Evolutionary conservation across 2,888 invertebrate species (phyloP).

Genomic region (Apamea anceps): DNA sequence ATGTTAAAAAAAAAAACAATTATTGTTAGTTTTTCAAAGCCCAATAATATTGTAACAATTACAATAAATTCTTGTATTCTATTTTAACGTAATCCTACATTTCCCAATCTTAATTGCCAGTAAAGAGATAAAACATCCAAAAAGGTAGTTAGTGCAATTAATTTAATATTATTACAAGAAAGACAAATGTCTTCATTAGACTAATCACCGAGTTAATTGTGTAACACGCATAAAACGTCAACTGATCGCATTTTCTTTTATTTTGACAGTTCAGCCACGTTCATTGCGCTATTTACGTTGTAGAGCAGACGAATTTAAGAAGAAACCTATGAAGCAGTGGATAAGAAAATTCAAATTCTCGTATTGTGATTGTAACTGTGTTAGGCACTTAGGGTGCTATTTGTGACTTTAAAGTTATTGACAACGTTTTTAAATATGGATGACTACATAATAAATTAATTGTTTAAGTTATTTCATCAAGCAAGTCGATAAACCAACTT

Average conservation of each 20-base stretch:
- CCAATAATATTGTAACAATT: slow-evolving; percentile 9
- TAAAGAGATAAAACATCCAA: not conserved
- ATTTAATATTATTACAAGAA: slow-evolving; percentile 15
- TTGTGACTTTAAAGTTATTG: not conserved
- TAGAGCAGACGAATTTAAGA: not conserved
- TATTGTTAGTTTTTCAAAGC: not conserved
- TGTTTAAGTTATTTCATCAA: not conserved
- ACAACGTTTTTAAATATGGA: not conserved
- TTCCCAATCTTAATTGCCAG: slow-evolving; percentile 1
- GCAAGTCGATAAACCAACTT: not conserved
- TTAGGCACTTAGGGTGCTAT: not conserved
- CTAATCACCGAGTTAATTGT: not conserved
- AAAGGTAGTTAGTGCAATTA: slow-evolving; percentile 11
- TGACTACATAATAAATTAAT: not conserved
- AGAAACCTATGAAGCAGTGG: not conserved
- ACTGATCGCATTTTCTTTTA: not conserved
- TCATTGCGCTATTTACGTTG: not conserved
- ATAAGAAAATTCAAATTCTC: not conserved
- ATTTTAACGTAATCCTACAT: not conserved
- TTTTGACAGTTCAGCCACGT: not conserved
- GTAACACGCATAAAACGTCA: not conserved
- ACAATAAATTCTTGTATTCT: not conserved
- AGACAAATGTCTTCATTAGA: slow-evolving; percentile 18
- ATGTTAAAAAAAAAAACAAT: not conserved
- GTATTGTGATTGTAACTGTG: not conserved